phyloP scores from a whole-genome alignment of 2,888 invertebrate species.

The Margaritifera margaritifera region DNA sequence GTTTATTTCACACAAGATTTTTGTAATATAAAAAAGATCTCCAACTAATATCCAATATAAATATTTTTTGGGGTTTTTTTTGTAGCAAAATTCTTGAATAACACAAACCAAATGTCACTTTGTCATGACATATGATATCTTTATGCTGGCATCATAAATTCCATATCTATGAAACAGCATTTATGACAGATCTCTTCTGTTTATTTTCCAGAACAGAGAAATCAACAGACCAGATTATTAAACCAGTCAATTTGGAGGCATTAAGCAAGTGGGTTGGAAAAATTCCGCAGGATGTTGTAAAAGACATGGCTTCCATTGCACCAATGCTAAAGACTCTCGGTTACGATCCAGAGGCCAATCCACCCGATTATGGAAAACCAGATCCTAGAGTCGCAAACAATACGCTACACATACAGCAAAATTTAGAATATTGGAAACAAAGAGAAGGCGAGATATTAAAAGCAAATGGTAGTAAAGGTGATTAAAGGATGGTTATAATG shows the following conservation, averaged over 20 bases:
- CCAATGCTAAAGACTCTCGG: conserved; percentile 91
- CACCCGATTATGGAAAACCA: conserved; percentile 93
- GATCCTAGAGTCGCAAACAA: conserved; percentile 77
- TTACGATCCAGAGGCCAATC: conserved; percentile 97
- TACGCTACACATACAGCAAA: conserved; percentile 71
- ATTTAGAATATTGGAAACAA: conserved; percentile 69
- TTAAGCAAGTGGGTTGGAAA: conserved; percentile 77
- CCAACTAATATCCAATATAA: too few relatives aligned
- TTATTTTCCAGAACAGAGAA: conserved; percentile 87
- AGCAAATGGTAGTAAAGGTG: conserved; percentile 2
- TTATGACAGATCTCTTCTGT: conserved; percentile 21
- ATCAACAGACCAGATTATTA: conserved; percentile 98
- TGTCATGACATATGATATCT: too few relatives aligned
- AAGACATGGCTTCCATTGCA: conserved; percentile 92
- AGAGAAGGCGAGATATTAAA: conserved; percentile 54
- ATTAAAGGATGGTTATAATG: too few relatives aligned
- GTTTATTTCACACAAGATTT: too few relatives aligned
- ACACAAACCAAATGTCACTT: too few relatives aligned
- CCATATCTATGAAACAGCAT: background rate
- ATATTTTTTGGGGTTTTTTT: too few relatives aligned
- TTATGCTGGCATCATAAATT: too few relatives aligned
- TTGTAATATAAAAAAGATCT: too few relatives aligned
- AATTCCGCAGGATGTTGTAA: conserved; percentile 85
- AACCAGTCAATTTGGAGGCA: conserved; percentile 97
- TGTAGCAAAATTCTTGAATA: too few relatives aligned